Conservation (phyloP, 1,140 invertebrate species). For the Elysia chlorotica region DNA sequence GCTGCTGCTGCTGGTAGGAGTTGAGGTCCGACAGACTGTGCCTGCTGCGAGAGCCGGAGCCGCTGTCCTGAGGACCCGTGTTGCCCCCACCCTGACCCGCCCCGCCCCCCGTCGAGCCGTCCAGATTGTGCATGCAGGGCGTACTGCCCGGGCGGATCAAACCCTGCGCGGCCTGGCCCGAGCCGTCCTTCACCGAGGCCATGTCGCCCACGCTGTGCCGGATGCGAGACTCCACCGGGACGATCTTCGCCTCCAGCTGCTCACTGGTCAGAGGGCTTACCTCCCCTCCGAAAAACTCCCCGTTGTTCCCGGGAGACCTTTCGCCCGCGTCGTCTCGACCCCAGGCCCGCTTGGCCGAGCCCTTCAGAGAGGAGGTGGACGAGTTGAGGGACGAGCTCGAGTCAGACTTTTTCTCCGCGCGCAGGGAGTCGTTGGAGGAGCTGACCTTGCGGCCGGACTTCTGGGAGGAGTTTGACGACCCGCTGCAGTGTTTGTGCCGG, state of each 20-base stretch:
- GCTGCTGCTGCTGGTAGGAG: too few relatives aligned
- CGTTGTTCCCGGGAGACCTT: not conserved
- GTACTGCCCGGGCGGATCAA: conserved; percentile 9
- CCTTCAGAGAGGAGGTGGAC: not conserved
- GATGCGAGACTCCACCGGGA: conserved; percentile 9
- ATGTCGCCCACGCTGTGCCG: conserved; percentile 17
- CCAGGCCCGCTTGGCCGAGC: not conserved
- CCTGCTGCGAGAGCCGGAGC: not conserved
- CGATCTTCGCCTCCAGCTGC: conserved; percentile 9
- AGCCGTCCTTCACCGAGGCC: not conserved
- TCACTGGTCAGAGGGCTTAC: not conserved
- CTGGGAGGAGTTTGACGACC: conserved; percentile 8
- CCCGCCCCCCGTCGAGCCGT: not conserved
- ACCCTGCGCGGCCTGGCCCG: not conserved
- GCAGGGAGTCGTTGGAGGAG: not conserved
- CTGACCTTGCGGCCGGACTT: not conserved
- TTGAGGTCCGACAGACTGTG: conserved; percentile 19
- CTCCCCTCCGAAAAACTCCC: conserved; percentile 2
- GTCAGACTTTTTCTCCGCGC: conserved; percentile 5
- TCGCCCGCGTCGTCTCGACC: not conserved
- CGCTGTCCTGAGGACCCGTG: not conserved
- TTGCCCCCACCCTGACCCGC: not conserved
- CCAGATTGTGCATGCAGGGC: conserved; percentile 14
- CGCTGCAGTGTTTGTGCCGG: conserved; percentile 15
- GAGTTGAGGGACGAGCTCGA: not conserved